phyloP scores from a whole-genome alignment of 2,797 vertebrate genomes.

The Spinus olivaceus region DNA sequence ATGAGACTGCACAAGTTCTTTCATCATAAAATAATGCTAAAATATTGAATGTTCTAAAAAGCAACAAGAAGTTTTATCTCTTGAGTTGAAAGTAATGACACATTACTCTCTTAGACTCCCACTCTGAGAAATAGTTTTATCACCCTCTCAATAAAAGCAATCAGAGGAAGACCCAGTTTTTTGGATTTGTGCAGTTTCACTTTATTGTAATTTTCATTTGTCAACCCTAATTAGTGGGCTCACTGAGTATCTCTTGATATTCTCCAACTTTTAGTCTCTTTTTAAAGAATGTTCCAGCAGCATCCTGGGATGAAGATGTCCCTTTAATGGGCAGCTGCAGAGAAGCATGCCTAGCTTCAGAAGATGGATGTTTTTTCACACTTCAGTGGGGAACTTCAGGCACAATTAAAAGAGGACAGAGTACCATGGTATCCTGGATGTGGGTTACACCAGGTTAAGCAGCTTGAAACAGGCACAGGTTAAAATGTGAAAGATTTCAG shows the following conservation, averaged over 20 bases:
- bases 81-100: not conserved
- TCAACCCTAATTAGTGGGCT: not conserved
- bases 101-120: not conserved
- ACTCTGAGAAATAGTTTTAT: not conserved
- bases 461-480: not conserved
- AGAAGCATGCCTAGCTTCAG: not conserved
- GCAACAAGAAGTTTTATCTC: constrained; percentile 26
- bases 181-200: not conserved
- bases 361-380: not conserved
- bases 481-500: not conserved
- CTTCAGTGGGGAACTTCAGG: not conserved
- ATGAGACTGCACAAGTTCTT: not conserved
- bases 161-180: not conserved
- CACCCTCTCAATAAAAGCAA: not conserved
- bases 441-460: not conserved
- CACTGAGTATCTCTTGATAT: not conserved
- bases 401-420: not conserved
- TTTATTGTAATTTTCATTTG: not conserved
- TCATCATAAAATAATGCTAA: constrained; percentile 20
- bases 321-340: not conserved
- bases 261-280: not conserved
- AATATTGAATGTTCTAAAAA: constrained; percentile 24
- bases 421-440: not conserved
- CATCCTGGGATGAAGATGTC: not conserved
- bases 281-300: not conserved